A percentile compares a stretch with the other conserved stretches of the same genome.
These are phyloP conservation scores for Apamea epomidion DNA, from an alignment of 2,888 invertebrate species.

Conservation along the genomic window DNA sequence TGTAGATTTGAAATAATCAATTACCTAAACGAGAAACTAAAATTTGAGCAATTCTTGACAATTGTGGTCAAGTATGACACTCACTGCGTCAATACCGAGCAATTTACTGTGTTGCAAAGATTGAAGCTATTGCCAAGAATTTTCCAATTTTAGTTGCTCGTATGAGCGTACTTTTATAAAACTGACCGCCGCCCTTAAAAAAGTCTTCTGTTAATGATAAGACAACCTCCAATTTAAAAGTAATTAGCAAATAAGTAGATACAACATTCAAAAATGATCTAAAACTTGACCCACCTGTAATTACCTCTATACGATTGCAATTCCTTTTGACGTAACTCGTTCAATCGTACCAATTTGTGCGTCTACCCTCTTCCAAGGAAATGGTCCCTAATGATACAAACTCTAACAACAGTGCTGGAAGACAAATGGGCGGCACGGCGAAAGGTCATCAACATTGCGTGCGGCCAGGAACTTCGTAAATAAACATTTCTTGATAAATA, in stretches of 20 bases:
- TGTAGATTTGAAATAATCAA: neutral
- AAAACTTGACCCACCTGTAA: slow-evolving; percentile 37
- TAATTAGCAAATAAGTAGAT: slow-evolving; percentile 2
- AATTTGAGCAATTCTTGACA: neutral
- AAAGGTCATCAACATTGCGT: slow-evolving; percentile 71
- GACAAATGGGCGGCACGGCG: slow-evolving; percentile 48
- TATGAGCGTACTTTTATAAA: neutral
- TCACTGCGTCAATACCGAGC: too few relatives aligned
- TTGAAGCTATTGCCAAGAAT: neutral
- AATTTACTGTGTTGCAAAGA: neutral
- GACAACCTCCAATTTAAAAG: neutral
- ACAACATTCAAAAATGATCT: neutral
- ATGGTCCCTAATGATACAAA: slow-evolving; percentile 51
- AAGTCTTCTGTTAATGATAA: neutral
- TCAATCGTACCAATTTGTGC: slow-evolving; percentile 20
- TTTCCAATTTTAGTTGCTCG: neutral
- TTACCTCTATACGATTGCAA: neutral
- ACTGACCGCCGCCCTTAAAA: neutral
- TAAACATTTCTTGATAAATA: slow-evolving; percentile 65
- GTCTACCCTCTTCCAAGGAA: slow-evolving; percentile 47
- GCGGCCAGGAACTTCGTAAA: slow-evolving; percentile 62
- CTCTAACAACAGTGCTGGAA: slow-evolving; percentile 39
- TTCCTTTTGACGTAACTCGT: slow-evolving; percentile 17
- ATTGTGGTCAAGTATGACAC: neutral
- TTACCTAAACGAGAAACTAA: neutral